Percentiles rank a stretch among this genome's conserved stretches.
Evolutionary conservation across 2,113 vertebrate species (phyloP).

Genomic region (Pogonocichla stellata): DNA sequence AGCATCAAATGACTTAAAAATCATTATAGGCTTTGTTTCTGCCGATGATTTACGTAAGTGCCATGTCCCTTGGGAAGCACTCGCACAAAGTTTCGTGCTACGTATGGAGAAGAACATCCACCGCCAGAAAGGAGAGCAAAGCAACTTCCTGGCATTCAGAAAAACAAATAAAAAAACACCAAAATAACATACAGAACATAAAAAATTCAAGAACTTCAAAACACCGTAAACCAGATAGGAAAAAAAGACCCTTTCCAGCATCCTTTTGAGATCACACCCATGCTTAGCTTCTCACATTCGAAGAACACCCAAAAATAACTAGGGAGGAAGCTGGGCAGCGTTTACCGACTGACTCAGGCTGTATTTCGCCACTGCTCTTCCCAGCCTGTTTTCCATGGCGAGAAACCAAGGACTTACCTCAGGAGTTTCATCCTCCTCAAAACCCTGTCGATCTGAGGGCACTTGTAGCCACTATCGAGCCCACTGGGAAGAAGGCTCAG

Average conservation of each 20-base stretch:
- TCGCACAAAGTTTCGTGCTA: background rate
- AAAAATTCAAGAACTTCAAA: background rate
- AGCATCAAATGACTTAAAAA: background rate
- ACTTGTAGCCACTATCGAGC: background rate
- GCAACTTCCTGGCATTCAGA: background rate
- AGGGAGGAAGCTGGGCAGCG: background rate
- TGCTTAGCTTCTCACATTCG: background rate
- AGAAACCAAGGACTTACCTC: conserved; percentile 11
- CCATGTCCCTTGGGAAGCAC: background rate
- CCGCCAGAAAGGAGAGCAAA: background rate
- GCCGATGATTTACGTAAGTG: background rate
- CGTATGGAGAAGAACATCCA: background rate
- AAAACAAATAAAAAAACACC: background rate
- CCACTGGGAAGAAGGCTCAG: background rate
- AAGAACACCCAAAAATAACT: background rate
- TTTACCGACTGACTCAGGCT: background rate
- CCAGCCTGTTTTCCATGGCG: background rate
- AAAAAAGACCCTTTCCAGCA: background rate
- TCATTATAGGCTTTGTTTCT: background rate
- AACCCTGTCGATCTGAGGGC: background rate
- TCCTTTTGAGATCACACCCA: background rate
- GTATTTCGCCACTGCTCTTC: background rate
- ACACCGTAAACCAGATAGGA: background rate
- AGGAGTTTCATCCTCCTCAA: background rate
- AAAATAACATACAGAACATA: background rate